Conservation (phyloP, 2,113 vertebrate species). For the Struthidea cinerea region DNA sequence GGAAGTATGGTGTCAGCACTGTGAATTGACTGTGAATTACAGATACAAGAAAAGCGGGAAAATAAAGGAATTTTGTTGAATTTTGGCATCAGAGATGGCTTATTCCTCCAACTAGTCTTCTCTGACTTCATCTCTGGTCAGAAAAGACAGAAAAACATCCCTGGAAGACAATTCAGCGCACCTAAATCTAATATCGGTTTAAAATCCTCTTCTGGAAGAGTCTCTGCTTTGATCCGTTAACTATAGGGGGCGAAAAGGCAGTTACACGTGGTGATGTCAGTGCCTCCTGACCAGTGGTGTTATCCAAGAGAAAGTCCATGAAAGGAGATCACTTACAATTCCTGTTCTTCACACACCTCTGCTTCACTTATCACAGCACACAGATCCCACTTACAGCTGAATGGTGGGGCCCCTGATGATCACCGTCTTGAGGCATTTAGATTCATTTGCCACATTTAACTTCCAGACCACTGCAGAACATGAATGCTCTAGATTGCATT, state of each 20-base stretch:
- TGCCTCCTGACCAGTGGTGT: background rate
- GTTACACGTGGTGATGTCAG: background rate
- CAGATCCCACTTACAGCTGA: background rate
- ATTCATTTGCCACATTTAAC: background rate
- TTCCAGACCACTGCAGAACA: background rate
- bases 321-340: background rate
- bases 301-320: background rate
- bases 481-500: background rate
- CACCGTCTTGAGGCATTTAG: background rate
- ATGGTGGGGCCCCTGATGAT: background rate
- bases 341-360: background rate
- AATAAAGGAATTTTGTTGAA: background rate
- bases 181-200: background rate
- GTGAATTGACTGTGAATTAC: background rate
- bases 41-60: background rate
- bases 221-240: background rate
- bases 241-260: background rate
- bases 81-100: background rate
- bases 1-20: background rate
- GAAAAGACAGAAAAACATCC: background rate
- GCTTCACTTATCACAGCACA: accelerated
- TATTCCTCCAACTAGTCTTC: background rate
- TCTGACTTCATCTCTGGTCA: background rate
- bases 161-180: background rate
- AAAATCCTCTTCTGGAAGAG: background rate